phyloP scores from a whole-genome alignment of 2,113 vertebrate genomes.

The Microcebus murinus region DNA sequence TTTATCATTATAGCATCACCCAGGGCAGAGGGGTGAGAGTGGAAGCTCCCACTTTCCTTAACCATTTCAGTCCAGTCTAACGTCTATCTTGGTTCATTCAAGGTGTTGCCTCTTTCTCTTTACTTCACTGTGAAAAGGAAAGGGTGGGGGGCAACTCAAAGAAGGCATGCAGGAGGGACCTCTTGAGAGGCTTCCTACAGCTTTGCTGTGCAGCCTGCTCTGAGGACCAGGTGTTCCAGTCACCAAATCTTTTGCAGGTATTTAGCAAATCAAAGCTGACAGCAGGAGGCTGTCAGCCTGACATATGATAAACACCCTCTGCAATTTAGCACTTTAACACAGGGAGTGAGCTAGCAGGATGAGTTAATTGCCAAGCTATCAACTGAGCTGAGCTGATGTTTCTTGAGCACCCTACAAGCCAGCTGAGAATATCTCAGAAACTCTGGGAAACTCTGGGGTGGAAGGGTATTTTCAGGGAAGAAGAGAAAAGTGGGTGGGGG shows the following conservation, averaged over 20 bases:
- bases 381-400: neutral
- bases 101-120: neutral
- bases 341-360: slow-evolving; percentile 50
- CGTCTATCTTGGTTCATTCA: neutral
- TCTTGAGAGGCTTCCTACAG: neutral
- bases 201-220: neutral
- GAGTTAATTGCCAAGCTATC: slow-evolving; percentile 71
- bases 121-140: neutral
- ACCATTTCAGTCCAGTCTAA: neutral
- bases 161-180: neutral
- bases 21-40: neutral
- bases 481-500: neutral
- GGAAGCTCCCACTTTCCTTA: neutral
- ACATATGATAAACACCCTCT: slow-evolving; percentile 73
- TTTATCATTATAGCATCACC: neutral
- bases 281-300: slow-evolving; percentile 69
- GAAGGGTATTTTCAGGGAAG: neutral
- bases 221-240: slow-evolving; percentile 65
- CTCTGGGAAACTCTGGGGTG: neutral
- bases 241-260: slow-evolving; percentile 67
- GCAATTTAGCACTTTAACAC: slow-evolving; percentile 69
- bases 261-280: slow-evolving; percentile 75
- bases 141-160: neutral
- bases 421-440: slow-evolving; percentile 35
- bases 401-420: neutral